These are phyloP conservation scores for Rhinolophus ferrumequinum DNA, from an alignment of 2,113 vertebrate genomes.

Conservation along the genomic window DNA sequence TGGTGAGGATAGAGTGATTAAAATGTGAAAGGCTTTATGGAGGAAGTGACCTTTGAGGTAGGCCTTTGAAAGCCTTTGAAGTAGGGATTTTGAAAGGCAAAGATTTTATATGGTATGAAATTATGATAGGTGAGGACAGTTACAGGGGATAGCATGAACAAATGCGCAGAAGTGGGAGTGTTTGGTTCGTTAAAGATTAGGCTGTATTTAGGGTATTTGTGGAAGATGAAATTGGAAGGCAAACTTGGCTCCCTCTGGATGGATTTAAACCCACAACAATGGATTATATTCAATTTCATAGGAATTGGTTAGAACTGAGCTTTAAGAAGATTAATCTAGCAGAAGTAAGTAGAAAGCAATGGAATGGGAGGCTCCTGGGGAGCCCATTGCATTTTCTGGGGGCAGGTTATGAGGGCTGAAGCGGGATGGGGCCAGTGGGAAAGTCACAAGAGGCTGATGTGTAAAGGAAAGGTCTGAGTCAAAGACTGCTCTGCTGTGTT, in stretches of 20 bases:
- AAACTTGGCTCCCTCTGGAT: background rate
- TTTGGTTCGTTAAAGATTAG: background rate
- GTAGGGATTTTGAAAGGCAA: background rate
- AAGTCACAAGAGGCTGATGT: background rate
- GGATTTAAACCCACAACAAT: background rate
- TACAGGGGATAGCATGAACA: background rate
- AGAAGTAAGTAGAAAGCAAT: background rate
- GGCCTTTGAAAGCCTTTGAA: background rate
- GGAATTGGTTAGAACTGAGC: conserved; percentile 13
- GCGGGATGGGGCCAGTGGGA: background rate
- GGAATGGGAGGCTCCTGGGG: background rate
- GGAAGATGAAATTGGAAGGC: background rate
- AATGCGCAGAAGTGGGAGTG: background rate
- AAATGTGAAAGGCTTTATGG: background rate
- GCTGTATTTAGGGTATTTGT: background rate
- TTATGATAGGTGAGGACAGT: background rate
- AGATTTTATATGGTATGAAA: background rate
- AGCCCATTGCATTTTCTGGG: background rate
- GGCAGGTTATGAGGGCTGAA: background rate
- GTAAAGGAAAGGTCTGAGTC: background rate
- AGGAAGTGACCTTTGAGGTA: background rate
- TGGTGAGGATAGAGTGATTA: background rate
- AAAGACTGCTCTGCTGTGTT: background rate
- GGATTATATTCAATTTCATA: background rate
- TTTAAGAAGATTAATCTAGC: background rate